Base-by-base conservation (phyloP, 1,140 invertebrate species). In the Pachyrhynchus sulphureomaculatus region DNA sequence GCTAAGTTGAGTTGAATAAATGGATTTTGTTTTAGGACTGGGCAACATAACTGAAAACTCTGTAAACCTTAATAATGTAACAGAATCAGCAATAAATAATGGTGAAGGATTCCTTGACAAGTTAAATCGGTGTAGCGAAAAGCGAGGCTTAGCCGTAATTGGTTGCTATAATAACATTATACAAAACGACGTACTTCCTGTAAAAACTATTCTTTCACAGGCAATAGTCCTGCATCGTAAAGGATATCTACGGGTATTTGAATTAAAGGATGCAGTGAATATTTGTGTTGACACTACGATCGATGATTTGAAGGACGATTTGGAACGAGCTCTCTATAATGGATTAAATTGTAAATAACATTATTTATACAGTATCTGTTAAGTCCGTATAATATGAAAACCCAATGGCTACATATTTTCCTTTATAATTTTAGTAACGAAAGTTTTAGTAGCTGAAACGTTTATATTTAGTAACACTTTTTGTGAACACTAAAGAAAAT, bases 121-220 rank as follows among this genome's bases (percentile, higher is more conserved):
- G 10, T 36, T 73, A 39, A 49, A 57, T 2, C 41, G 47, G 0
- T 73, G 72, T 41, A 69, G 69, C 33, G 41, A 52, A 8, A 70
- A 65, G 39, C 26, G 51, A 4, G 63, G 57, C 4, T 49, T 71
- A 24, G 41, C 62, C 13, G 48, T 66, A 20, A 66, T 71, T 29
- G 42, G 52, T 15, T 73, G 72, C 32, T 73, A 73, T 57, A 72
- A 64, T 37, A 67, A 68, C 4, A 62, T 72, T 2, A 73, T 73
- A 6, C 49, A 45, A 6, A 60, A 52, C 1, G 65, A 72, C 18
- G 69, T 73, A 4, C 13, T 51, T 8, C 67, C 72, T 5, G 55
- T 71, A 9, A 73, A 71, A 54, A 36, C 29, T 0, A 51, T 59
- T 5, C 42, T 73, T 12, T 57, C 72, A 18, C 29, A 61, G 1